Evolutionary conservation across 2,797 vertebrate species (phyloP), one percentile per base, ranked within the genome.

Genomic region (Rallus crepitans): DNA sequence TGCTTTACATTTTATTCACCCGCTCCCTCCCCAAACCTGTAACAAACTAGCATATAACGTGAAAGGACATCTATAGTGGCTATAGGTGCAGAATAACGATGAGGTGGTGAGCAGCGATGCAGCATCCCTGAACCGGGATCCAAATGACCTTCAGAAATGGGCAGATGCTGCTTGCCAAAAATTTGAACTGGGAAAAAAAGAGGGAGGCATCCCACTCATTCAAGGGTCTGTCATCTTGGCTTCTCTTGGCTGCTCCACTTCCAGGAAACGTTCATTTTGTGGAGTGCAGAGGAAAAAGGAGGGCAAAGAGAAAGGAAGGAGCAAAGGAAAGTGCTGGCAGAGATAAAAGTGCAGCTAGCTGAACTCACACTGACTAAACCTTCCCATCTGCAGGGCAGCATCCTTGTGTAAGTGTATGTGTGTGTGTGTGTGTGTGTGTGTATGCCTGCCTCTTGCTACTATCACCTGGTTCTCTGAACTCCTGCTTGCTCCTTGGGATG

Each of bases 81-180:
- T 68, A 9, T 28, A 53, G 88, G 15, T 14, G 39, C 63, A 56
- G 90, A 87, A 96, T 68, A 94, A 69, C 7, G 55, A 91, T 66
- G 72, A 91, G 53, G n/a, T 7, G 6, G 66, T 5, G 15, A 82
- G 72, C 55, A 70, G 57, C 2, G 2, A 66, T 81, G 91, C 78
- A 81, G 87, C 82, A 63, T 80, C 77, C 78, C 71, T 11, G 23
- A 89, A 78, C 55, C 42, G 12, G 70, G 72, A 90, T 71, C 82
- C 73, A 66, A 89, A 84, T 25, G 85, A 95, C 94, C 95, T 95
- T 94, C 96, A 89, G 76, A 84, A 94, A 81, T 1, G 3, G 71
- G 80, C 83, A 94, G 91, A 63, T 33, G 71, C 85, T 75, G 68
- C 87, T 81, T 79, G 40, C 90, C 2, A 0, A 61, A 90, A 90